A percentile compares a stretch with the other conserved stretches of the same genome.
These are phyloP conservation scores for Uropsilus gracilis DNA, from an alignment of 2,113 vertebrate genomes.

Conservation along the genomic window DNA sequence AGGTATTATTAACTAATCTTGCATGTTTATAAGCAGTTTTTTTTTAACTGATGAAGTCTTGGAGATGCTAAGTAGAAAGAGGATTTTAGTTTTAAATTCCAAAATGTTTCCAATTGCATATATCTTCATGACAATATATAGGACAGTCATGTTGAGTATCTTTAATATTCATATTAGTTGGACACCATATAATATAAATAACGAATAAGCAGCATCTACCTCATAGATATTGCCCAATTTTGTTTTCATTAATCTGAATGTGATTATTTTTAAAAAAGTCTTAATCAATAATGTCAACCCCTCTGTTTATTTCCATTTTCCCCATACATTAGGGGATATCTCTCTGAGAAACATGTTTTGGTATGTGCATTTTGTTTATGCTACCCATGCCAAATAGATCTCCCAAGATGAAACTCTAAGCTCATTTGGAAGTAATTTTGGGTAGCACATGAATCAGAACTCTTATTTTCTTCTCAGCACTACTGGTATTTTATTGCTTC, in stretches of 20 bases:
- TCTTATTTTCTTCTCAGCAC: conserved; percentile 75
- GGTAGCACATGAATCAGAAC: conserved; percentile 76
- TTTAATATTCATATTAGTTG: conserved; percentile 48
- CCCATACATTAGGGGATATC: background rate
- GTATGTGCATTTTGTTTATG: conserved; percentile 67
- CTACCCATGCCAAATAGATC: conserved; percentile 63
- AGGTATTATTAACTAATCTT: too few species aligned
- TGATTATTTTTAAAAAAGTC: conserved; percentile 42
- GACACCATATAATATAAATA: conserved; percentile 5
- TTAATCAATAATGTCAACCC: background rate
- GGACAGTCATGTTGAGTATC: background rate
- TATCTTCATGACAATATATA: background rate
- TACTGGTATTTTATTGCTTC: conserved; percentile 74
- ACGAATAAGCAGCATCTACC: conserved; percentile 33
- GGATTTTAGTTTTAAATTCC: background rate
- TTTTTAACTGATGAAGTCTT: background rate
- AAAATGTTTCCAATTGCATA: background rate
- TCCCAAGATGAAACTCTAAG: conserved; percentile 62
- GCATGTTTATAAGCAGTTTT: too few species aligned
- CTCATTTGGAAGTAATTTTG: conserved; percentile 75
- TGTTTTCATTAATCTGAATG: conserved; percentile 41
- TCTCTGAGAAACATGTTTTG: conserved; percentile 31
- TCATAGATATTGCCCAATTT: background rate
- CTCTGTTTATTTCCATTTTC: conserved; percentile 54
- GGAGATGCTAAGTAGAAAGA: conserved; percentile 29